Evolutionary conservation across 53 echinoderm and acorn worm genomes (phyloP), one percentile per base, ranked within the genome.

Genomic region (Echinarachnius parma): DNA sequence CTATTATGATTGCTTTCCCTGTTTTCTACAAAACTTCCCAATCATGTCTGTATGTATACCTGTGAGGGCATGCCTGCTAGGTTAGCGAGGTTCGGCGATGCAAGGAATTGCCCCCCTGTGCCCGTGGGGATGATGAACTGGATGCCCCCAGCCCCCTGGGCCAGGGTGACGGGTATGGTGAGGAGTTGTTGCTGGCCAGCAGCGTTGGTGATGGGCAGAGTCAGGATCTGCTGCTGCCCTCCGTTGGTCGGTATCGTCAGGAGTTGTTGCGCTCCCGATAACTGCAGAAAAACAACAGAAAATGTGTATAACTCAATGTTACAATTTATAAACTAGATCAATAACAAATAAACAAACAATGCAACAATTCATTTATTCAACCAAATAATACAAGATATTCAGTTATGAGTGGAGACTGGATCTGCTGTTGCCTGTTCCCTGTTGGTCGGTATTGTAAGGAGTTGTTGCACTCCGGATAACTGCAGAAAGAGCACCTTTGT

Each of bases 141-240:
- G 69, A 95, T 87, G 57, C 95, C 95, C 49, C 90, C 90, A 23
- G 87, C 87, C 23, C 90, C 91, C 77, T 95, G 95, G 52, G 95
- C 95, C 49, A 95, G 61, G 29, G 88, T 87, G 65, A 95, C 95
- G 4, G 95, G 95, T 48, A 95, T 95, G 56, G 95, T 91, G 24
- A 95, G 79, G 53, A 95, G 84, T 28, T 95, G 95, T 57, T 95
- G 95, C 95, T 95, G 95, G 21, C 95, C 95, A 4, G 95, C 95
- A 49, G 95, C 87, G 67, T 95, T 95, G 74, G 95, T 95, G 82
- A 95, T 91, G 33, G 95, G 95, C 32, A 95, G 63, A 35, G 91
- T 87, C 42, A 95, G 46, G 57, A 92, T 85, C 68, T 92, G 93
- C 54, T 91, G 86, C 48, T 85, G 85, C 27, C 89, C 88, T 30